phyloP scores from a whole-genome alignment of 1,140 invertebrate species.

The Drosophila nannoptera region DNA sequence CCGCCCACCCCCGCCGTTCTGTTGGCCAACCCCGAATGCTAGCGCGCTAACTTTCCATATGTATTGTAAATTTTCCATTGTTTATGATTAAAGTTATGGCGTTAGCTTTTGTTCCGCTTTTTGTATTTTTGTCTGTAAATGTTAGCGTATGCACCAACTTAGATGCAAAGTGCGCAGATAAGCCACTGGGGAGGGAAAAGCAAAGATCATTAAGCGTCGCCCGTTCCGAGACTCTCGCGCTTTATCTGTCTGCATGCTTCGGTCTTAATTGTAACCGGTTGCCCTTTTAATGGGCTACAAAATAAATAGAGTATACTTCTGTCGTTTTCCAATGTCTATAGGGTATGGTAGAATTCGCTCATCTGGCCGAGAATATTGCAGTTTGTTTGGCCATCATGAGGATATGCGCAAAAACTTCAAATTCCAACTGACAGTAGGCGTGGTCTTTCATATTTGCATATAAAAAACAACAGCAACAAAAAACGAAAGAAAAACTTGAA shows the following conservation, averaged over 20 bases:
- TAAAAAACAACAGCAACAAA: conserved; percentile 18
- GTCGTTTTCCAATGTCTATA: not conserved
- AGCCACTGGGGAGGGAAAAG: conserved; percentile 16
- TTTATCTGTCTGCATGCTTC: not conserved
- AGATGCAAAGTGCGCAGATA: conserved; percentile 47
- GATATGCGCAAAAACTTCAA: conserved; percentile 53
- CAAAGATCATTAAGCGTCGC: conserved; percentile 29
- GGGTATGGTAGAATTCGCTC: not conserved
- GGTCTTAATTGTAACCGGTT: not conserved
- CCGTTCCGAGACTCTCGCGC: not conserved
- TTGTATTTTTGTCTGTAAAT: conserved; percentile 16
- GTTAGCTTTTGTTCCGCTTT: conserved; percentile 35
- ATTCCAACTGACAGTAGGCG: conserved; percentile 62
- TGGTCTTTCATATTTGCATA: conserved; percentile 59
- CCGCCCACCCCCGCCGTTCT: conserved; percentile 14
- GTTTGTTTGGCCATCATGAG: conserved; percentile 36
- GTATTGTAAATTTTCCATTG: conserved; percentile 71
- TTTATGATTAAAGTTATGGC: conserved; percentile 63
- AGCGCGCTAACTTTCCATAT: conserved; percentile 53
- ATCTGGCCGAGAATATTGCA: conserved; percentile 23
- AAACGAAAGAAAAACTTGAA: conserved; percentile 11
- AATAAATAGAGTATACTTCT: not conserved
- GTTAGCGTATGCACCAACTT: conserved; percentile 28
- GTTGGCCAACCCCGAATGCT: not conserved
- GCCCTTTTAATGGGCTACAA: not conserved